phyloP scores from a whole-genome alignment of 2,797 vertebrate genomes.

The Lutjanus campechanus region DNA sequence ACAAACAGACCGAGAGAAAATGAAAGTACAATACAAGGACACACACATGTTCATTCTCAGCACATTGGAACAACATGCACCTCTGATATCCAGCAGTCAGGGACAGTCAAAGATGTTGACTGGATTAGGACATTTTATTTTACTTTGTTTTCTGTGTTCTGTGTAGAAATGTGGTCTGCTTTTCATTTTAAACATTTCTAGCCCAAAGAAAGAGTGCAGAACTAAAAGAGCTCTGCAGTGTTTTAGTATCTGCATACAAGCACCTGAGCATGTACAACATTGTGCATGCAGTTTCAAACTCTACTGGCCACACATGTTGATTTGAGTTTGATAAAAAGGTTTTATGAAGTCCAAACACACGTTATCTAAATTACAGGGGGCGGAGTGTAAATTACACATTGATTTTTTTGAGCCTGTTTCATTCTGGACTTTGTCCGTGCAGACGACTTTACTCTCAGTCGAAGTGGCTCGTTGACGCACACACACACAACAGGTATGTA shows the following conservation, averaged over 20 bases:
- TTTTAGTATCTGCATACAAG: no score
- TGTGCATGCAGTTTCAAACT: no score
- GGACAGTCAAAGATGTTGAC: neutral
- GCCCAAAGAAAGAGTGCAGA: no score
- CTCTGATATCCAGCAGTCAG: neutral
- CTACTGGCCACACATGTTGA: no score
- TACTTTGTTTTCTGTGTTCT: no score
- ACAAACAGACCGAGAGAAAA: neutral
- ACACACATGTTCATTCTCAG: neutral
- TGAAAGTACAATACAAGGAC: neutral
- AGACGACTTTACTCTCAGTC: neutral
- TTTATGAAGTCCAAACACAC: no score
- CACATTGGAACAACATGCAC: no score
- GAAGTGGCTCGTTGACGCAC: neutral
- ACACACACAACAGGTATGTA: neutral
- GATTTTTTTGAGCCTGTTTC: neutral
- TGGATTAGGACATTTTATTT: no score
- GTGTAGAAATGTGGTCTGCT: no score
- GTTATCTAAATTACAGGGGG: neutral
- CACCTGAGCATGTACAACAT: no score
- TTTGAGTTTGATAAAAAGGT: neutral
- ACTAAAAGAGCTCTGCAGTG: no score
- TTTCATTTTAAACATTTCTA: no score
- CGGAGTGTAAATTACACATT: neutral
- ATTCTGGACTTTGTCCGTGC: neutral